phyloP scores from a whole-genome alignment of 2,888 invertebrate species.

The Pachydiplax longipennis region DNA sequence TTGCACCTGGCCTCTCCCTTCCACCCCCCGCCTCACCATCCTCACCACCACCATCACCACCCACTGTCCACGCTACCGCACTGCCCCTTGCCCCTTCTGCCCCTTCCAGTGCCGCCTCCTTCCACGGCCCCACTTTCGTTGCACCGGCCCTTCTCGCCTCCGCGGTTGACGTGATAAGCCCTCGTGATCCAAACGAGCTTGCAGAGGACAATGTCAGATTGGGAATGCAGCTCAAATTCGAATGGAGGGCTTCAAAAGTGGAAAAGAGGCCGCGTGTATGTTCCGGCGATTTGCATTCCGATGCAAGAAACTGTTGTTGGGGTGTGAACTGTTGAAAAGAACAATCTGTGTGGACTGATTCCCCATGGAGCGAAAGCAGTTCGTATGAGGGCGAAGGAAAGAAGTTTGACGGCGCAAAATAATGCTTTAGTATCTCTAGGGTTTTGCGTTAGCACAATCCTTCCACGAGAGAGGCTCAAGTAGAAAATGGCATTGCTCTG shows the following conservation, averaged over 20 bases:
- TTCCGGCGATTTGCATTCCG: neutral
- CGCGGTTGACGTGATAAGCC: slow-evolving; percentile 14
- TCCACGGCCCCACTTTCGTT: slow-evolving; percentile 48
- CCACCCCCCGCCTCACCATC: slow-evolving; percentile 38
- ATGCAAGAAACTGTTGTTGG: no score
- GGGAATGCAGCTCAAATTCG: neutral
- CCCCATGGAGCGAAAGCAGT: neutral
- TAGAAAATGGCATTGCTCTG: no score
- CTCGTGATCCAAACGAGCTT: neutral
- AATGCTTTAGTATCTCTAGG: no score
- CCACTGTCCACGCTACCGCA: slow-evolving; percentile 46
- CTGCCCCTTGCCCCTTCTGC: slow-evolving; percentile 41
- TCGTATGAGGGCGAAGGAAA: neutral
- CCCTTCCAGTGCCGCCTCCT: slow-evolving; percentile 44
- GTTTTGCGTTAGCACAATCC: no score
- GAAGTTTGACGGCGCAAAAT: no score
- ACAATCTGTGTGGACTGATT: neutral
- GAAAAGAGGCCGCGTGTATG: neutral
- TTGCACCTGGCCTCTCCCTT: slow-evolving; percentile 12
- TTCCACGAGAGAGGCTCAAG: no score
- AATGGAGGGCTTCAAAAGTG: neutral
- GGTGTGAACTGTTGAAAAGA: neutral
- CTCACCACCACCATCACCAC: slow-evolving; percentile 29
- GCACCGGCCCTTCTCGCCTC: slow-evolving; percentile 47
- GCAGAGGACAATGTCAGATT: neutral